Percentiles rank a stretch among this genome's conserved stretches.
Evolutionary conservation across 2,797 vertebrate genomes (phyloP).

Genomic region (Falco rusticolus): DNA sequence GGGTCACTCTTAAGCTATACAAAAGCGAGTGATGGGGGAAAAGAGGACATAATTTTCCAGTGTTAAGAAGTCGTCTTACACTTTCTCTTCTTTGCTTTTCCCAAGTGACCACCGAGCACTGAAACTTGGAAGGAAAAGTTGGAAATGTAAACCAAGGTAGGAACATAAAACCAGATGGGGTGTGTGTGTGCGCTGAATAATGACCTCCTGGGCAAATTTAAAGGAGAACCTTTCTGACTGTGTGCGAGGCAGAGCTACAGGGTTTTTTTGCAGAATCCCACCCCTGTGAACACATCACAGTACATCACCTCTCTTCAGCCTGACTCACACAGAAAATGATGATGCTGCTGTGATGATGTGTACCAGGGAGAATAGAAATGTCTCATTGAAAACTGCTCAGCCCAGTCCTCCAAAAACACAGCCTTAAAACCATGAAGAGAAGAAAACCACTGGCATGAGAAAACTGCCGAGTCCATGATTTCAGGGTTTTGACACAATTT

Average conservation of each 20-base stretch:
- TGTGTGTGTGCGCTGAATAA: not conserved
- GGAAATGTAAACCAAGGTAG: not conserved
- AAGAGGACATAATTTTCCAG: constrained; percentile 15
- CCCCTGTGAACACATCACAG: not conserved
- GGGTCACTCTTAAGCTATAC: not conserved
- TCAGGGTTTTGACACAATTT: constrained; percentile 47
- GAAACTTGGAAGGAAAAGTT: constrained; percentile 13
- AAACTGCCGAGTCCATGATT: constrained; percentile 47
- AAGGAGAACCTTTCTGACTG: not conserved
- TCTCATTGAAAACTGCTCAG: not conserved
- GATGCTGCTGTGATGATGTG: not conserved
- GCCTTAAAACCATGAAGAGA: constrained; percentile 32
- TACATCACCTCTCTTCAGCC: not conserved
- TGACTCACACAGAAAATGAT: not conserved
- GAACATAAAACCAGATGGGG: not conserved
- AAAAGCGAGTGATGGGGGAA: not conserved
- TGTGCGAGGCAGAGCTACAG: not conserved
- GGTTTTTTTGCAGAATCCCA: not conserved
- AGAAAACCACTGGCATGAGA: constrained; percentile 23
- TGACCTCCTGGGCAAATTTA: not conserved
- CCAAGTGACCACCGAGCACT: not conserved
- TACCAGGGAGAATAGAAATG: not conserved
- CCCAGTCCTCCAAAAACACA: constrained; percentile 7
- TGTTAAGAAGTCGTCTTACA: not conserved
- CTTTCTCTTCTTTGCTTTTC: not conserved